Conservation (phyloP, 1,140 invertebrate genomes). For the Trichomalopsis sarcophagae region DNA sequence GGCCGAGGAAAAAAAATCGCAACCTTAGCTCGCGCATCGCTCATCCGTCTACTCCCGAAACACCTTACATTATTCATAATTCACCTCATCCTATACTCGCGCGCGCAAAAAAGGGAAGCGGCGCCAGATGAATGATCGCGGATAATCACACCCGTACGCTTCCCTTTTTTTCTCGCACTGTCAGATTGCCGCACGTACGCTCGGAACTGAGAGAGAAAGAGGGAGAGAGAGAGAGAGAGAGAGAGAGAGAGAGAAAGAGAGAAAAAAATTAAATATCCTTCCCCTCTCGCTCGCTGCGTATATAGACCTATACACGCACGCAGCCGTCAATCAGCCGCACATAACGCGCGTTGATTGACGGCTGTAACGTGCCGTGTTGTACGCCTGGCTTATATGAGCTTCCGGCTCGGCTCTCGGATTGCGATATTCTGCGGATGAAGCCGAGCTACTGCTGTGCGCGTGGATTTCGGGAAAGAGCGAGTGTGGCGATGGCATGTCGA, state of each 20-base stretch:
- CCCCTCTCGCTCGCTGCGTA: background rate
- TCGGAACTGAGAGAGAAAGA: background rate
- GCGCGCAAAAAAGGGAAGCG: background rate
- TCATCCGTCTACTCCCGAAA: background rate
- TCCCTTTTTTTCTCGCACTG: background rate
- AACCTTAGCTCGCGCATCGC: too few species aligned
- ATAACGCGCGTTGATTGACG: constrained; percentile 20
- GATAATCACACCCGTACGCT: background rate
- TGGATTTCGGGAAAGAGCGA: background rate
- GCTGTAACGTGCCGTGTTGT: constrained; percentile 11
- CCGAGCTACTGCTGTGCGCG: too few species aligned
- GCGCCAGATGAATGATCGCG: background rate
- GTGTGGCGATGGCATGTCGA: background rate
- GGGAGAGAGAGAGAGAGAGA: background rate
- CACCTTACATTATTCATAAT: background rate
- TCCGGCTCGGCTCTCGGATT: background rate
- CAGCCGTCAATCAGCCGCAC: constrained; percentile 11
- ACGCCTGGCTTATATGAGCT: background rate
- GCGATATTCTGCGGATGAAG: background rate
- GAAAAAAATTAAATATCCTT: background rate
- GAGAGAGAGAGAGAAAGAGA: background rate
- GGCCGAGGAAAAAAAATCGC: background rate
- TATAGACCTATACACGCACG: background rate
- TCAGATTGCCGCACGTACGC: background rate
- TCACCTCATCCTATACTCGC: background rate